These are phyloP conservation scores for Oreochromis spilurus DNA, from an alignment of 2,113 vertebrate genomes.

Conservation along the genomic window DNA sequence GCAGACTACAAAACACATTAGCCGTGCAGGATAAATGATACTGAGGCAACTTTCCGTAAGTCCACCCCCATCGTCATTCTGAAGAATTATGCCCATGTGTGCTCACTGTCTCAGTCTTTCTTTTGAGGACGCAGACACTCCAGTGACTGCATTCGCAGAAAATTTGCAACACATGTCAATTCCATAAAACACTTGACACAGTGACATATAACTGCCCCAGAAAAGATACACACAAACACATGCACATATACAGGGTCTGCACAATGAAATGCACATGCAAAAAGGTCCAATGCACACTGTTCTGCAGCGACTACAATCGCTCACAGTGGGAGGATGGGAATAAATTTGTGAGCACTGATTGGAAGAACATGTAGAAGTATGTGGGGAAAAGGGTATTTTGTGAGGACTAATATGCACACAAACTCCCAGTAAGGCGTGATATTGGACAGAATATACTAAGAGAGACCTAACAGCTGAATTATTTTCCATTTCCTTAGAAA, in stretches of 20 bases:
- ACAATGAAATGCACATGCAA: not conserved
- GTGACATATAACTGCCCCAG: not conserved
- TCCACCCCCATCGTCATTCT: not conserved
- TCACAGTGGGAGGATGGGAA: not conserved
- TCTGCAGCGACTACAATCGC: not conserved
- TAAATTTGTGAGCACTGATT: not conserved
- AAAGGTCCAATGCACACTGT: not conserved
- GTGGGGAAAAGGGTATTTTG: not conserved
- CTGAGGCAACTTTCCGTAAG: not conserved
- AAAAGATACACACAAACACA: not conserved
- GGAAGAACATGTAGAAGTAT: not conserved
- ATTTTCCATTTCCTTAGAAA: not conserved
- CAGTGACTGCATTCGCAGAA: conserved; percentile 2
- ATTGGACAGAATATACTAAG: not conserved
- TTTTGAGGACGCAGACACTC: not conserved
- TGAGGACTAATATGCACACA: not conserved
- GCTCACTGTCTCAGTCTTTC: not conserved
- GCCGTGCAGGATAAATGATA: not conserved
- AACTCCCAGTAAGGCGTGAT: not conserved
- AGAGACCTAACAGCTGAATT: not conserved
- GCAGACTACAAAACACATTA: not conserved
- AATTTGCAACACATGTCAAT: conserved; percentile 31
- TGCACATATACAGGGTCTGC: not conserved
- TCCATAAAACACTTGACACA: not conserved
- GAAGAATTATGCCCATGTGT: not conserved